phyloP scores from a whole-genome alignment of 1,140 invertebrate genomes.

The Diabrotica undecimpunctata region DNA sequence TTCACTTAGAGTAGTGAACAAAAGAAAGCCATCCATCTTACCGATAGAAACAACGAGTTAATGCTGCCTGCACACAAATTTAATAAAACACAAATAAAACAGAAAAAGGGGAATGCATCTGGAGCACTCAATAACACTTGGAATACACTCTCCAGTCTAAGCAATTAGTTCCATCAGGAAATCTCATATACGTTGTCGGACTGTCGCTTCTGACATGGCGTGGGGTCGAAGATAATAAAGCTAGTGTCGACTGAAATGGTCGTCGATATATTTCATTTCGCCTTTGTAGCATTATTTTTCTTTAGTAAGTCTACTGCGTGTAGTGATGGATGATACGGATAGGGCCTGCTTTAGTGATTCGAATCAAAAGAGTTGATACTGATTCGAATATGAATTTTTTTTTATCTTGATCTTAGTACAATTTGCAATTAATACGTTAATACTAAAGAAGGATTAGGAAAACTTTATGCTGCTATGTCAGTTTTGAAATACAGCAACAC shows the following conservation, averaged over 20 bases:
- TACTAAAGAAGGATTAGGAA: no score
- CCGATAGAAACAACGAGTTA: no score
- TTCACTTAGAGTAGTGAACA: no score
- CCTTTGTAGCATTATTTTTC: background rate
- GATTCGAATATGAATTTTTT: no score
- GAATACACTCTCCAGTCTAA: background rate
- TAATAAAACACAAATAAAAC: background rate
- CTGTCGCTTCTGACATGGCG: background rate
- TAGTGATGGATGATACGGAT: background rate
- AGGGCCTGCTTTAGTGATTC: no score
- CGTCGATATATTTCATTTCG: conserved; percentile 2
- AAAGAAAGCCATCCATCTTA: no score
- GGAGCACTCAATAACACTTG: background rate
- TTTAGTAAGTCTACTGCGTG: background rate
- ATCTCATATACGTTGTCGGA: background rate
- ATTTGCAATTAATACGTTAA: no score
- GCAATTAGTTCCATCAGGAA: background rate
- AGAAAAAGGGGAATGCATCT: background rate
- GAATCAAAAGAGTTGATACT: no score
- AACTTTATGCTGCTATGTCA: no score
- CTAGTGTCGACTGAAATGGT: background rate
- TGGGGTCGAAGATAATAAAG: conserved; percentile 2
- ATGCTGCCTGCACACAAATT: no score
- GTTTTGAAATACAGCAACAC: no score
- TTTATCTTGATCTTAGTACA: no score